These are phyloP conservation scores for Mustela lutreola DNA, from an alignment of 2,113 vertebrate genomes.

Conservation along the genomic window DNA sequence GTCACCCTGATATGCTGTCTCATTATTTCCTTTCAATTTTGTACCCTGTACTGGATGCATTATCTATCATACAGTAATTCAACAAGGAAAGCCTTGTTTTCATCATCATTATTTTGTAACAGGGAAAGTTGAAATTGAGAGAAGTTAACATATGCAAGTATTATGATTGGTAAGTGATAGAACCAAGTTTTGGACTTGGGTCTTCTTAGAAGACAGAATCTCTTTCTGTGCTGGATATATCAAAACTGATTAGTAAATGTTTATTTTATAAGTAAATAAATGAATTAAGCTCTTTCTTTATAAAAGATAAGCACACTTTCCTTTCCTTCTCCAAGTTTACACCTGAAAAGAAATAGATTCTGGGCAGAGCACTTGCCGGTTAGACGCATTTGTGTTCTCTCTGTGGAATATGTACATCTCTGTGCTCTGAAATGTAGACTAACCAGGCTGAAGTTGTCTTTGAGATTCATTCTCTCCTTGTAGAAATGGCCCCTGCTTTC, in stretches of 20 bases:
- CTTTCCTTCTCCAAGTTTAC: not conserved
- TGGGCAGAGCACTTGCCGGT: not conserved
- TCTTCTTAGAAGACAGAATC: not conserved
- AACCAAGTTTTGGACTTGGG: not conserved
- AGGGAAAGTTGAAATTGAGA: constrained; percentile 8
- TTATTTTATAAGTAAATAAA: not conserved
- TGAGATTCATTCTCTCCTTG: not conserved
- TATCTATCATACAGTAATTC: not conserved
- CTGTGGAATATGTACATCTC: not conserved
- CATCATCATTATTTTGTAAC: not conserved
- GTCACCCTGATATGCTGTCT: not conserved
- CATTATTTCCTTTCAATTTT: not conserved
- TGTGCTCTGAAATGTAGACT: not conserved
- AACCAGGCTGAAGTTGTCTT: not conserved
- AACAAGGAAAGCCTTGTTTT: not conserved
- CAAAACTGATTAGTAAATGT: not conserved
- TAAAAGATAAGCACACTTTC: not conserved
- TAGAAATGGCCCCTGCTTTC: constrained; percentile 31
- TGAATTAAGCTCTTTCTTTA: not conserved
- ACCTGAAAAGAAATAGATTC: not conserved
- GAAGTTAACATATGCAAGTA: not conserved
- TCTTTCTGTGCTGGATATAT: not conserved
- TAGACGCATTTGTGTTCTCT: not conserved
- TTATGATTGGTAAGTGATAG: not conserved
- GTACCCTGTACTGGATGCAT: not conserved